Conservation (phyloP, 2,113 vertebrate species). For the Gavia stellata region DNA sequence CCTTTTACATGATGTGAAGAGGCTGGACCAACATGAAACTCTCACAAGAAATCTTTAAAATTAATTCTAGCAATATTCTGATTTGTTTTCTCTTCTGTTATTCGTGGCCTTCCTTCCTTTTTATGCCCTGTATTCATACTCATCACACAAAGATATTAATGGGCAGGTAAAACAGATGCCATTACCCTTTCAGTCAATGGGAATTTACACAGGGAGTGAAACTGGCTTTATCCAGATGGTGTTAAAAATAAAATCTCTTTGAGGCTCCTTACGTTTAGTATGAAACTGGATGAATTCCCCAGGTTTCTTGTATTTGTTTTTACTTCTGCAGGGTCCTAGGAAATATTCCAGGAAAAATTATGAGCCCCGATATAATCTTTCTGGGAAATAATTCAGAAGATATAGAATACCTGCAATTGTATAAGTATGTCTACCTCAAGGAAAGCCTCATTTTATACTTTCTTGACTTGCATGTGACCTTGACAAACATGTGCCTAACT, state of each 20-base stretch:
- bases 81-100: neutral
- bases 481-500: neutral
- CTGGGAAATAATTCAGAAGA: neutral
- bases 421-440: neutral
- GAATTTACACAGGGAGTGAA: neutral
- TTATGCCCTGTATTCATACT: neutral
- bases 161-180: neutral
- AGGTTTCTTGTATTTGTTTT: neutral
- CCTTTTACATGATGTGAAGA: neutral
- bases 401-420: neutral
- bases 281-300: neutral
- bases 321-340: neutral
- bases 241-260: neutral
- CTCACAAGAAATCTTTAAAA: neutral
- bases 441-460: neutral
- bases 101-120: neutral
- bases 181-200: neutral
- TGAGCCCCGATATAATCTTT: neutral
- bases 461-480: neutral
- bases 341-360: neutral
- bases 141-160: neutral
- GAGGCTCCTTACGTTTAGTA: neutral
- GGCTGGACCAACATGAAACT: neutral
- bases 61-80: neutral
- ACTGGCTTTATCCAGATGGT: neutral